Evolutionary conservation across 2,888 invertebrate species (phyloP).

Genomic region (Conus canariensis): DNA sequence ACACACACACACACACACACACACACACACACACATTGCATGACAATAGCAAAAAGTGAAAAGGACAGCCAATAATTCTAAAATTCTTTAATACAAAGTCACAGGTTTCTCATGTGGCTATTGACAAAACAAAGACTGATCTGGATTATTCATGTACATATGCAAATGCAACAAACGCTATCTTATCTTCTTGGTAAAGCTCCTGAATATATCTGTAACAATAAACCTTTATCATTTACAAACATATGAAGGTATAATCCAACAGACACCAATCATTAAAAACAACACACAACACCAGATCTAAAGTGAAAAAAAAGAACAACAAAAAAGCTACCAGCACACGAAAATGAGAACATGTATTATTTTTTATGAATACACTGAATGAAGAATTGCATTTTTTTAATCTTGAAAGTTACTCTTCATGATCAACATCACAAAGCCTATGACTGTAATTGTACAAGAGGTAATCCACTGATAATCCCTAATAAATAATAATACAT

Average conservation of each 20-base stretch:
- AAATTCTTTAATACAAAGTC: conserved; percentile 30
- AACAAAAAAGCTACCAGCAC: background rate
- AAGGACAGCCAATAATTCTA: conserved; percentile 3
- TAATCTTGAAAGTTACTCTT: no score
- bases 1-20: conserved; percentile 19
- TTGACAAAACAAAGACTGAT: background rate
- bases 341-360: no score
- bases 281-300: background rate
- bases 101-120: conserved; percentile 4
- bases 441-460: no score
- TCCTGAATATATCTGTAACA: conserved; percentile 17
- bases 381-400: no score
- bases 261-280: background rate
- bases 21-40: background rate
- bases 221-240: background rate
- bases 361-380: no score
- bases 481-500: no score
- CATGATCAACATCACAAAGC: no score
- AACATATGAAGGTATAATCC: background rate
- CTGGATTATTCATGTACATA: conserved; percentile 4
- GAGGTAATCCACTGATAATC: no score
- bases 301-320: background rate
- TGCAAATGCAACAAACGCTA: background rate
- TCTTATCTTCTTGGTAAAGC: background rate
- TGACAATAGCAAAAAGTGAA: background rate